Base-by-base conservation (phyloP, 2,888 invertebrate genomes). In the Cerastis leucographa region DNA sequence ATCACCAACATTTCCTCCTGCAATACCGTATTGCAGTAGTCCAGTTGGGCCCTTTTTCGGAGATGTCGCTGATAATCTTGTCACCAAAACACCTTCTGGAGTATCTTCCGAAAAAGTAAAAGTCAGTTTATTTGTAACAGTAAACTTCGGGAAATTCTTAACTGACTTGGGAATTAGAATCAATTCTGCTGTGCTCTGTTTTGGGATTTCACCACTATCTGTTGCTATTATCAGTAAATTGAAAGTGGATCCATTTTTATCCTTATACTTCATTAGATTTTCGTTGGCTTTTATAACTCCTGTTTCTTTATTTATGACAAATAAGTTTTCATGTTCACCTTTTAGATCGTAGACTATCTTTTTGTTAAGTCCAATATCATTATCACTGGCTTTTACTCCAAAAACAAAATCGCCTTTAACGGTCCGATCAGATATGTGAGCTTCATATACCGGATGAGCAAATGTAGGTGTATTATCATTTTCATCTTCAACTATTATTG, bases 1-100 rank as follows among this genome's bases (percentile, higher is more conserved):
- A 89, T 98, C 98, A 0, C 98, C 99, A 6, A 98, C 97, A 92
- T 99, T 99, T 8, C 99, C 99, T n/a, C 99, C 99, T 17, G 99
- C 99, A 82, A 99, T 98, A 46, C 98, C 97, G 91, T 98, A 99
- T 80, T 97, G 97, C 77, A 99, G 96, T 87, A 97, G 97, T 17
- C 98, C 98, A 9, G 97, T 96, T 0, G 97, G 95, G 0, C 98
- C 98, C 82, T 97, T 97, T 92, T 99, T 99, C 0, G 99, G 98
- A 0, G 99, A 98, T 8, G 97, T 97, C 0, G 99, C 99, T 73
- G 97, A 97, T 71, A 99, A 95, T 88, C 97, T 98, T 0, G 98
- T 98, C 17, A 99, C 98, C 11, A 98, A 94, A 89, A 97, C 97
- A 1, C 98, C 98, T 91, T 98, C 98, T 19, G 97, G 97, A 8